Conservation (phyloP, 30 jellyfish, hydroid and myxozoan species). For the Nemopilema nomurai region DNA sequence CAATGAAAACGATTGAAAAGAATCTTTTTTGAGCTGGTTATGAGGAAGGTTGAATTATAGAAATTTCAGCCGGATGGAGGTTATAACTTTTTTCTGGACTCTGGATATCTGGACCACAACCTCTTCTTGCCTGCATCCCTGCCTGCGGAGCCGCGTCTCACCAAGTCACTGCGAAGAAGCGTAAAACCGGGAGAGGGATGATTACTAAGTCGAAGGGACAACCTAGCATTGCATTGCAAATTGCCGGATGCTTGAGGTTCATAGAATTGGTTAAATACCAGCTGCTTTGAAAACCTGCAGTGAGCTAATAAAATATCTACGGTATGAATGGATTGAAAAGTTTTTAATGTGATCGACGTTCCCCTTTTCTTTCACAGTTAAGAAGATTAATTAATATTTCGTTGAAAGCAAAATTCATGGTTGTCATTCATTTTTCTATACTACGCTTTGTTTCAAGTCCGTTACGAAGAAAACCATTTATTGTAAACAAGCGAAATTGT, state of each 20-base stretch:
- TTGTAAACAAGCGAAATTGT: background rate
- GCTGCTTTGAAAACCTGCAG: background rate
- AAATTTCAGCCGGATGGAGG: too few relatives aligned
- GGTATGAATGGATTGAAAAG: background rate
- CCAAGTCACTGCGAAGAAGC: too few relatives aligned
- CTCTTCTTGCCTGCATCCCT: background rate
- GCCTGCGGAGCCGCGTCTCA: background rate
- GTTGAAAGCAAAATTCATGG: background rate
- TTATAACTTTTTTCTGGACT: too few relatives aligned
- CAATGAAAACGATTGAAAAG: too few relatives aligned
- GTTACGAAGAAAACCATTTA: background rate
- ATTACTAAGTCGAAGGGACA: background rate
- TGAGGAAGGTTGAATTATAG: too few relatives aligned
- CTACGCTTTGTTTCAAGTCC: background rate
- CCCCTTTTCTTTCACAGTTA: background rate
- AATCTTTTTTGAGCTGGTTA: too few relatives aligned
- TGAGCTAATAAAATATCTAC: background rate
- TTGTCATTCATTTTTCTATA: background rate
- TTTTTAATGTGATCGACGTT: background rate
- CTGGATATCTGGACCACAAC: too few relatives aligned
- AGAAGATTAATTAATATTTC: background rate
- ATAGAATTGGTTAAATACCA: background rate
- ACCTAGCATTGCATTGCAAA: background rate
- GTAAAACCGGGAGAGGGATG: background rate
- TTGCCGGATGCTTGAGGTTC: background rate